phyloP scores from a whole-genome alignment of 2,113 vertebrate genomes.

The Ctenomys sociabilis region DNA sequence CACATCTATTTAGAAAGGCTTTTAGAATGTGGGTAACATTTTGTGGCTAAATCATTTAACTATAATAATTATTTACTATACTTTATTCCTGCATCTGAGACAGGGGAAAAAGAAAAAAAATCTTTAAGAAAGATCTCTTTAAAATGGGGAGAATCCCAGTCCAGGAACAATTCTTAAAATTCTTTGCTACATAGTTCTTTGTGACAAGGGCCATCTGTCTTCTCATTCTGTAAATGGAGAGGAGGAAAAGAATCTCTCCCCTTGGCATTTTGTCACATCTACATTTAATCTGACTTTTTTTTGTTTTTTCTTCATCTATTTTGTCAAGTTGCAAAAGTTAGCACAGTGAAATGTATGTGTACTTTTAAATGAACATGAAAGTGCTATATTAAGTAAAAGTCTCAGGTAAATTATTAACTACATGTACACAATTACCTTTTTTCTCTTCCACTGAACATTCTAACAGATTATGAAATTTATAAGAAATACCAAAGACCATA shows the following conservation, averaged over 20 bases:
- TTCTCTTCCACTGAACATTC: neutral
- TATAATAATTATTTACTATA: conserved; percentile 27
- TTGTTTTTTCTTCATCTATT: conserved; percentile 34
- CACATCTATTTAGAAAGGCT: conserved; percentile 14
- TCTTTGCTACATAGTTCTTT: neutral
- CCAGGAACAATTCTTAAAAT: neutral
- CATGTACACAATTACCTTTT: neutral
- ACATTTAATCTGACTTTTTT: conserved; percentile 24
- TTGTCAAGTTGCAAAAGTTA: neutral
- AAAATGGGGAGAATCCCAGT: neutral
- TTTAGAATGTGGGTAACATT: neutral
- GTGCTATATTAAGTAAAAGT: neutral
- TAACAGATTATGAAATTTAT: neutral
- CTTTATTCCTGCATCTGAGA: neutral
- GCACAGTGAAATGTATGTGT: conserved; percentile 44
- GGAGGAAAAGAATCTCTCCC: neutral
- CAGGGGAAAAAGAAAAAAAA: neutral
- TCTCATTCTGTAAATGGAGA: neutral
- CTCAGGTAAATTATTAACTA: conserved; percentile 20
- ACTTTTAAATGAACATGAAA: conserved; percentile 24
- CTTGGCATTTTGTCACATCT: neutral
- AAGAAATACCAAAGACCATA: neutral
- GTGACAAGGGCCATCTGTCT: neutral
- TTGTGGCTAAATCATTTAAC: conserved; percentile 18
- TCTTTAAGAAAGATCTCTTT: conserved; percentile 21